Conservation (phyloP, 2,113 vertebrate species). For the Leucosticte australis region DNA sequence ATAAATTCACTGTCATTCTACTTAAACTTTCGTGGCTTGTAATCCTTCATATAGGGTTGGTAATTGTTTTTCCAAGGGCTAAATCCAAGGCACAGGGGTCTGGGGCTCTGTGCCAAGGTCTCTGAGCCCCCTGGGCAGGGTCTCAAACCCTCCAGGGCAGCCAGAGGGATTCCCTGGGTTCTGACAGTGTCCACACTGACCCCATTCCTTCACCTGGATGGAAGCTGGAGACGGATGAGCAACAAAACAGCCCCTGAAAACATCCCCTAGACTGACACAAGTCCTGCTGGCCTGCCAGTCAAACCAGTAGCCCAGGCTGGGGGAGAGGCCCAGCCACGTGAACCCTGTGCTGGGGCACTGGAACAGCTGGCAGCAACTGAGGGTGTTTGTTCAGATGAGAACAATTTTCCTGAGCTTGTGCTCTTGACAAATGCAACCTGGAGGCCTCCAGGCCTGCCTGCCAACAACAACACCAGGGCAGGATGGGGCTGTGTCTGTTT, state of each 20-base stretch:
- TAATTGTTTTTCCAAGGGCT: too few species aligned
- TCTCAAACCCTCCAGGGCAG: too few species aligned
- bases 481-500: background rate
- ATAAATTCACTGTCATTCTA: too few species aligned
- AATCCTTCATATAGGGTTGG: too few species aligned
- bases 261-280: too few species aligned
- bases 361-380: conserved; percentile 29
- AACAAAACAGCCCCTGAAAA: background rate
- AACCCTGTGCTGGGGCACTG: conserved; percentile 10
- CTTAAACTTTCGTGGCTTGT: too few species aligned
- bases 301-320: background rate
- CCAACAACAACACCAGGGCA: conserved; percentile 66
- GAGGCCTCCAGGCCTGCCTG: background rate
- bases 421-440: conserved; percentile 59
- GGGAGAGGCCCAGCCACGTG: background rate
- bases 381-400: conserved; percentile 74
- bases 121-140: too few species aligned
- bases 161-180: too few species aligned
- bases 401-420: conserved; percentile 64
- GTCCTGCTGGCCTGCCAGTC: background rate
- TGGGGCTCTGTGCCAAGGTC: too few species aligned
- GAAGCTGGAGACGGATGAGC: background rate
- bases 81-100: too few species aligned
- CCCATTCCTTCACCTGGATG: background rate
- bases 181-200: background rate